Evolutionary conservation across 2,888 invertebrate genomes (phyloP).

Genomic region (Plagodis dolabraria): DNA sequence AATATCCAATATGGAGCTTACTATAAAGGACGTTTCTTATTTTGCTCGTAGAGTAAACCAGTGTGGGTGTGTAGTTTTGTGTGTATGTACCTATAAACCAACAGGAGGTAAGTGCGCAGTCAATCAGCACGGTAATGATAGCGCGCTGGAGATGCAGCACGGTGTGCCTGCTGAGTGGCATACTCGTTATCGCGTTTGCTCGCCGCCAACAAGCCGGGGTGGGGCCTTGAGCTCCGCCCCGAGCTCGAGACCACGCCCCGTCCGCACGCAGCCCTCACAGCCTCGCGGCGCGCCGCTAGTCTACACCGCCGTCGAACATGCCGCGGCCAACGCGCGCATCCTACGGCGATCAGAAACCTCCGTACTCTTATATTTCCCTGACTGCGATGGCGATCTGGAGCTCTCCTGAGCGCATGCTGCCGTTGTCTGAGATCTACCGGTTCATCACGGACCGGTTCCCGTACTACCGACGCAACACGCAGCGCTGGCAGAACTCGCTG

Average conservation of each 20-base stretch:
- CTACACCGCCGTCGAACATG: conserved; percentile 88
- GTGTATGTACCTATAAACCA: conserved; percentile 50
- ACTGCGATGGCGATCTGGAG: conserved; percentile 96
- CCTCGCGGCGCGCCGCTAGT: conserved; percentile 58
- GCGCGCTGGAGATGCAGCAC: conserved; percentile 71
- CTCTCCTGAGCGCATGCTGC: conserved; percentile 98
- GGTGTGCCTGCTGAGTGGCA: conserved; percentile 67
- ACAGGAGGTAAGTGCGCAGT: conserved; percentile 73
- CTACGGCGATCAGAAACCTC: conserved; percentile 90
- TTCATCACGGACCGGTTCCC: conserved; percentile 97
- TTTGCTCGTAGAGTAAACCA: conserved; percentile 12
- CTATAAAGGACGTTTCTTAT: too few species aligned
- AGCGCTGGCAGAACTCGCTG: conserved; percentile 92
- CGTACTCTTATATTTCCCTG: conserved; percentile 71
- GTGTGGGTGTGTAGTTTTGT: conserved; percentile 10
- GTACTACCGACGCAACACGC: conserved; percentile 94
- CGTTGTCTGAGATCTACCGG: conserved; percentile 83
- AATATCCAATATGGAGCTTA: too few species aligned
- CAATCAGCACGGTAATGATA: conserved; percentile 79
- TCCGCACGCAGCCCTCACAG: conserved; percentile 35
- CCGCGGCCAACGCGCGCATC: conserved; percentile 96
- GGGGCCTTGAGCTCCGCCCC: conserved; percentile 40
- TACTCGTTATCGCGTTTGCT: conserved; percentile 77
- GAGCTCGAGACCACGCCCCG: conserved; percentile 37
- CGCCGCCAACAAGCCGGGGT: conserved; percentile 47